These are phyloP conservation scores for Rousettus leschenaultii DNA, from an alignment of 2,113 vertebrate species.

Conservation along the genomic window DNA sequence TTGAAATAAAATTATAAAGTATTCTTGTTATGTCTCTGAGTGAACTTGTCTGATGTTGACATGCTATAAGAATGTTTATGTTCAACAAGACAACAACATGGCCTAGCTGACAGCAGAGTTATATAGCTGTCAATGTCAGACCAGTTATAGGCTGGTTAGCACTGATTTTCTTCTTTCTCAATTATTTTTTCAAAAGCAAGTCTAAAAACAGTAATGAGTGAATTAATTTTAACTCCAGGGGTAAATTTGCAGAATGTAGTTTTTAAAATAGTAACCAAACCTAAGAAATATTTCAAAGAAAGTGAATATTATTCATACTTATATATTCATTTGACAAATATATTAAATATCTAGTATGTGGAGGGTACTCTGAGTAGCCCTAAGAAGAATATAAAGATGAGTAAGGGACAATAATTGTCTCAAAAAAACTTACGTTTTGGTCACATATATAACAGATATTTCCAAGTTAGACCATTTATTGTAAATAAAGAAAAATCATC, in stretches of 20 bases:
- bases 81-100: neutral
- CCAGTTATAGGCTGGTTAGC: neutral
- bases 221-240: neutral
- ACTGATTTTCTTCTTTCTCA: neutral
- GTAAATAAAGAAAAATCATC: neutral
- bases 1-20: neutral
- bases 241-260: neutral
- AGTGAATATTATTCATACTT: neutral
- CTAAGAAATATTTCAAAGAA: neutral
- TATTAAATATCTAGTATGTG: neutral
- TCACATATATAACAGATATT: neutral
- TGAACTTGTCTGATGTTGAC: neutral
- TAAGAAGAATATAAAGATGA: neutral
- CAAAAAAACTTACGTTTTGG: neutral
- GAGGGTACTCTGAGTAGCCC: neutral
- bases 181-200: neutral
- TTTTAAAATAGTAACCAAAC: neutral
- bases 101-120: neutral
- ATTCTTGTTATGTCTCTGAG: neutral
- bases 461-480: neutral
- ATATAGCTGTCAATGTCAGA: neutral
- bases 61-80: neutral
- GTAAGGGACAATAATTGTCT: neutral
- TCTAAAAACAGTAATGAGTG: neutral
- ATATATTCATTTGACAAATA: neutral